Percentiles rank a stretch among this genome's conserved stretches.
phyloP scores from a whole-genome alignment of 1,140 invertebrate species.

The Drosophila sturtevanti region DNA sequence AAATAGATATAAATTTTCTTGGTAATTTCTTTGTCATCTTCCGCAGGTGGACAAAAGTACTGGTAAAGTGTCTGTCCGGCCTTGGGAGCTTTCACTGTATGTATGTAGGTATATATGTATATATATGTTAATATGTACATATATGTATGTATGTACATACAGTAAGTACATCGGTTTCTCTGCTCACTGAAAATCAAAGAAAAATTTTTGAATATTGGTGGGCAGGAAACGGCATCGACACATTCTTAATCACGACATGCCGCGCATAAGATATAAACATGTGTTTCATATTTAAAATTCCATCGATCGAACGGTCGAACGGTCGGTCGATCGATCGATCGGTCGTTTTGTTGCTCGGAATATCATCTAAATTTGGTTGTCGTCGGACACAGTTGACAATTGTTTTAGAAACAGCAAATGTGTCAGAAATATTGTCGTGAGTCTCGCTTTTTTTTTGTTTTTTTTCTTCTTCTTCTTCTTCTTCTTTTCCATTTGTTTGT shows the following conservation, averaged over 20 bases:
- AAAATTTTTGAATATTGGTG: conserved; percentile 21
- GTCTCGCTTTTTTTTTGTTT: too few species aligned
- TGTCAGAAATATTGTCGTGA: conserved; percentile 78
- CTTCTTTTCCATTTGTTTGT: conserved; percentile 72
- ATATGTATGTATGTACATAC: not conserved
- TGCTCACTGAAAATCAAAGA: not conserved
- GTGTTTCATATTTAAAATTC: conserved; percentile 35
- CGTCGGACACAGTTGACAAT: conserved; percentile 67
- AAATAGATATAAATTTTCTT: too few species aligned
- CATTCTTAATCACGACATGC: conserved; percentile 20
- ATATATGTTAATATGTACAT: not conserved
- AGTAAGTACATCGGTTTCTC: not conserved
- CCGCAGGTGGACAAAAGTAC: too few species aligned
- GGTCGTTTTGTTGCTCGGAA: conserved; percentile 14
- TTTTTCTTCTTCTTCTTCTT: too few species aligned
- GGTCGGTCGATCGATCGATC: conserved; percentile 36
- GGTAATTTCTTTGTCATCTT: too few species aligned
- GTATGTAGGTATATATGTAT: too few species aligned
- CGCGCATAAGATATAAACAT: conserved; percentile 36
- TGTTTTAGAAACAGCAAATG: conserved; percentile 74
- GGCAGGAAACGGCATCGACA: conserved; percentile 25
- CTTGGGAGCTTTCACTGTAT: too few species aligned
- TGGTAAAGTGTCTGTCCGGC: too few species aligned
- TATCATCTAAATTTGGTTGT: conserved; percentile 53
- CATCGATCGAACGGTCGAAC: conserved; percentile 35